Percentiles rank a stretch among this genome's conserved stretches.
Conservation (phyloP, 2,797 vertebrate species). For the Amblyraja radiata region DNA sequence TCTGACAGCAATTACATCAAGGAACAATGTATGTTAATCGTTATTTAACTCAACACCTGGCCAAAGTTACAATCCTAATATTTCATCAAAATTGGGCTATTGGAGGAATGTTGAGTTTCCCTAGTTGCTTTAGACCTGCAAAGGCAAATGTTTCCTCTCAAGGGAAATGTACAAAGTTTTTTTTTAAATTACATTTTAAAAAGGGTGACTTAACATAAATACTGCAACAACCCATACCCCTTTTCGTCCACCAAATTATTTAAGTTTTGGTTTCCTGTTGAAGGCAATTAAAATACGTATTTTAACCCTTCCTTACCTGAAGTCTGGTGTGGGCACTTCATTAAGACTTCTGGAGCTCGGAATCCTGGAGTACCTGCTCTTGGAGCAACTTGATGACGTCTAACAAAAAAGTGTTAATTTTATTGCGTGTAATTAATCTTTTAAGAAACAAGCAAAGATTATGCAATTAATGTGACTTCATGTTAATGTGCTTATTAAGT, state of each 20-base stretch:
- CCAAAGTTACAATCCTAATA: constrained; percentile 14
- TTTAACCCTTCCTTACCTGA: constrained; percentile 63
- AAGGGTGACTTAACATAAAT: not conserved
- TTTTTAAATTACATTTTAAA: not conserved
- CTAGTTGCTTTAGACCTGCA: not conserved
- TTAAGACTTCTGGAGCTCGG: constrained; percentile 90
- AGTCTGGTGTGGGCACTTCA: constrained; percentile 86
- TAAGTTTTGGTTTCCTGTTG: not conserved
- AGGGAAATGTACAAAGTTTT: not conserved
- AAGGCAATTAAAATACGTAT: not conserved
- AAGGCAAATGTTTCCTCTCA: not conserved
- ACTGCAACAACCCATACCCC: too few species aligned
- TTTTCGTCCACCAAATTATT: not conserved
- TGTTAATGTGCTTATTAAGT: not conserved
- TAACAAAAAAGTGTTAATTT: constrained; percentile 45
- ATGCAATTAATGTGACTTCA: not conserved
- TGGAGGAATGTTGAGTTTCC: not conserved
- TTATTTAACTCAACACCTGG: not conserved
- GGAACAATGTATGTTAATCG: not conserved
- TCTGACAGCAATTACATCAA: not conserved
- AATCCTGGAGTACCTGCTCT: constrained; percentile 93
- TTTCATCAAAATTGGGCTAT: constrained; percentile 4
- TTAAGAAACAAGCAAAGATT: not conserved
- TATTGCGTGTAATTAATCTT: not conserved
- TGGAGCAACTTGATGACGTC: constrained; percentile 85